Evolutionary conservation across 2,797 vertebrate species (phyloP), one percentile per base, ranked within the genome.

Genomic region (Sebastiscus tertius): DNA sequence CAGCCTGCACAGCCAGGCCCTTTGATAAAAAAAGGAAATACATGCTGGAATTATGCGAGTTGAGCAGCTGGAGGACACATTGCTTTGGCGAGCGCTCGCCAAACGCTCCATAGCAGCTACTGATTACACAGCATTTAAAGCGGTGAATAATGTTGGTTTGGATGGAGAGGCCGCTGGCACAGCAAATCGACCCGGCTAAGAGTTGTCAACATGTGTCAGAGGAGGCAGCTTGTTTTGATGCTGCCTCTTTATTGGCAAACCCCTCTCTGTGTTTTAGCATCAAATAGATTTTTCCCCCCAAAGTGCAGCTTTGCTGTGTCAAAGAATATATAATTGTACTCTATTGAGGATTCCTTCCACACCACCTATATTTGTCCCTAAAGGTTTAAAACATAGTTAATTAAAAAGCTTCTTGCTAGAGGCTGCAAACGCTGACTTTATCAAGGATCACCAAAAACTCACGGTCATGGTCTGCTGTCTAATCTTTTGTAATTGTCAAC

Each of bases 81-180:
- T 64, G 72, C 26, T 63, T 70, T 63, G 68, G 75, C 12, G 66
- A 77, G 39, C 9, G 13, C 64, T 63, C 12, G 60, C 66, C 71
- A 71, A 83, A 76, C 9, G 36, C 73, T 82, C 61, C 67, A 29
- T 62, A 70, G 80, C 62, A 72, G 77, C 77, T 18, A 3, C 61
- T 64, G 72, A 82, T 84, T 85, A 75, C 68, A 67, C 62, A 59
- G 39, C 70, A 68, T 61, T 80, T 82, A 81, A 77, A 79, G 54
- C 12, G 16, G 76, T 76, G 70, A 76, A 81, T 73, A 34, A 79
- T 75, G 81, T 13, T 12, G 52, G 36, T 73, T 71, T 64, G 76
- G 79, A 39, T 20, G 22, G 39, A 72, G 33, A 42, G 33, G 56
- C 66, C 4, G 34, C 74, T 80, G 79, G 77, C 62, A 55, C 26